phyloP scores from a whole-genome alignment of 2,888 invertebrate species.

The Galerucella calmariensis region DNA sequence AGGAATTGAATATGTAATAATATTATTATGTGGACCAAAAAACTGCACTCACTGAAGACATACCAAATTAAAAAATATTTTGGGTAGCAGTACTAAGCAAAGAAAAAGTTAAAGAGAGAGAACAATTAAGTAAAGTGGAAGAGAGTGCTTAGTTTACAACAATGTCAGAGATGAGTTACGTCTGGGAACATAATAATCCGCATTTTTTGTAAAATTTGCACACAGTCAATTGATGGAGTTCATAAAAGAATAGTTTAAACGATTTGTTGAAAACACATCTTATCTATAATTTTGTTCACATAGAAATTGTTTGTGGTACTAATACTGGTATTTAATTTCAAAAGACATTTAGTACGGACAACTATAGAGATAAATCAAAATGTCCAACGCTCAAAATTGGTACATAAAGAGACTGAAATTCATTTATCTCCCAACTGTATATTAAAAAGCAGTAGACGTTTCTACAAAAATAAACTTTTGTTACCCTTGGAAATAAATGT shows the following conservation, averaged over 20 bases:
- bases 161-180: too few species aligned
- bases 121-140: too few species aligned
- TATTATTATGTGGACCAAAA: too few species aligned
- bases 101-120: too few species aligned
- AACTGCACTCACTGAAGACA: too few species aligned
- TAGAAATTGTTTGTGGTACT: constrained; percentile 13
- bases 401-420: constrained; percentile 19
- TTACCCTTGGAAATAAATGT: background rate
- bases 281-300: background rate
- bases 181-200: too few species aligned
- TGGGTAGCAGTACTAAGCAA: too few species aligned
- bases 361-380: constrained; percentile 6
- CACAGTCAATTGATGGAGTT: too few species aligned
- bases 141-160: too few species aligned
- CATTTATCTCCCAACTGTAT: constrained; percentile 16
- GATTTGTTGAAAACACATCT: constrained; percentile 11
- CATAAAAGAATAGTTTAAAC: background rate
- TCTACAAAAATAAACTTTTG: constrained; percentile 8
- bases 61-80: too few species aligned
- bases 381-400: constrained; percentile 3
- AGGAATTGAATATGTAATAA: too few species aligned
- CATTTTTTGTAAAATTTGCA: too few species aligned
- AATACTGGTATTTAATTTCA: constrained; percentile 16
- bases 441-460: constrained; percentile 3
- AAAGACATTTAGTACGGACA: constrained; percentile 13